phyloP scores from a whole-genome alignment of 1,140 invertebrate genomes.

The Radopholus similis region DNA sequence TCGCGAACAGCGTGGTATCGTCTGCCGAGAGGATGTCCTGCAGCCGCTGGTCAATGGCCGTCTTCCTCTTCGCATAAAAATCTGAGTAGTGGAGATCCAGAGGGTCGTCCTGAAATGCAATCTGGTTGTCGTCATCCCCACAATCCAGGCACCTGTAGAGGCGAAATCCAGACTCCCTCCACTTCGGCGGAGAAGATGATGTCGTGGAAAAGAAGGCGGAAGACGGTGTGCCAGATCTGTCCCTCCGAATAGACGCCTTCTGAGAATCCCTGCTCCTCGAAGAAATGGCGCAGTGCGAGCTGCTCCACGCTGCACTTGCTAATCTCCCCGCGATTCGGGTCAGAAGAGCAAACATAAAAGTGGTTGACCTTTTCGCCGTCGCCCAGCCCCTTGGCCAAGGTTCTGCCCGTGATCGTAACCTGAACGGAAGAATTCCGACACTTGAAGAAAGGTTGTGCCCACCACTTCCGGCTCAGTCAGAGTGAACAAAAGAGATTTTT shows the following conservation, averaged over 20 bases:
- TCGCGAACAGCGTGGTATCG: conserved; percentile 7
- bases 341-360: conserved; percentile 25
- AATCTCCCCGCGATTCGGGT: conserved; percentile 11
- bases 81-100: conserved; percentile 35
- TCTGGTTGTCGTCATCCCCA: not conserved
- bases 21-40: conserved; percentile 20
- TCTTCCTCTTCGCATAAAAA: conserved; percentile 38
- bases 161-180: conserved; percentile 40
- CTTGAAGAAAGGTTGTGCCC: not conserved
- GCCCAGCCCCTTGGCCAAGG: conserved; percentile 43
- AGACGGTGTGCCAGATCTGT: conserved; percentile 49
- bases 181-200: conserved; percentile 44
- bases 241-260: conserved; percentile 35
- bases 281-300: conserved; percentile 45
- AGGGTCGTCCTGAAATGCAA: conserved; percentile 35
- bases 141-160: conserved; percentile 8
- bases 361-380: conserved; percentile 42
- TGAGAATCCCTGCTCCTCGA: conserved; percentile 28
- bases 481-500: not conserved
- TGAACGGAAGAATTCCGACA: conserved; percentile 18
- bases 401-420: conserved; percentile 38
- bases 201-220: conserved; percentile 46
- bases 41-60: conserved; percentile 38
- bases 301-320: conserved; percentile 41
- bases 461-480: conserved; percentile 20